Base-by-base conservation (phyloP, 2,888 invertebrate genomes). In the Trissolcus japonicus region DNA sequence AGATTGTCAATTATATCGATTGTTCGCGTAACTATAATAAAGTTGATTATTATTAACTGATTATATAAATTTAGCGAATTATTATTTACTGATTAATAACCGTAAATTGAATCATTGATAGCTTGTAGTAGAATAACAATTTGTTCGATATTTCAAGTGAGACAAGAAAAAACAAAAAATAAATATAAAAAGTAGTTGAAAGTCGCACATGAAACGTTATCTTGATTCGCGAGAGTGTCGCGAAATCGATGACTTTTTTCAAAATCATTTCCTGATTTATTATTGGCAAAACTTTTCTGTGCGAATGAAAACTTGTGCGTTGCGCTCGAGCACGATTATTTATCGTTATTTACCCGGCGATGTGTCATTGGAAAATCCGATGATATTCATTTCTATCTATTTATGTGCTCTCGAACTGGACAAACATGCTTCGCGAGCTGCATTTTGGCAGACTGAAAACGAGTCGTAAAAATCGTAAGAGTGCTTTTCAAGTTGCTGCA, bases 221-320 rank as follows among this genome's bases (percentile, higher is more conserved):
- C 29, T 48, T 54, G 54, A 51, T 11, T 25, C 25, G 25, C 25
- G 25, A 25, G 25, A 25, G 25, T 25, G 25, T 25, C 25, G 25
- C 25, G 16, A 48, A 21, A 25, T 19, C 43, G 57, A 46, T 57
- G 7, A 25, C n/a, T 57, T 60, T 61, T 50, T 19, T 17, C 9
- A 35, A 61, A 61, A 35, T 51, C 35, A 35, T 61, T 35, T 51
- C 29, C 40, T 51, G 50, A 61, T 59, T 59, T 59, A 59, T 48
- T 48, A 25, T 21, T 43, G 7, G 46, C 11, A 6, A 56, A 59
- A 54, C 16, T 25, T 41, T 19, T 41, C 16, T 4, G 6, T 14
- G 48, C 16, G 61, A 19, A 61, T 51, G 43, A 62, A 62, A 16
- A 35, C 4, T 35, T 35, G 35, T 35, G 7, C 35, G 35, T 35